Percentiles rank a stretch among this genome's conserved stretches.
These are phyloP conservation scores for Limenitis camilla DNA, from an alignment of 2,888 invertebrate species.

Conservation along the genomic window DNA sequence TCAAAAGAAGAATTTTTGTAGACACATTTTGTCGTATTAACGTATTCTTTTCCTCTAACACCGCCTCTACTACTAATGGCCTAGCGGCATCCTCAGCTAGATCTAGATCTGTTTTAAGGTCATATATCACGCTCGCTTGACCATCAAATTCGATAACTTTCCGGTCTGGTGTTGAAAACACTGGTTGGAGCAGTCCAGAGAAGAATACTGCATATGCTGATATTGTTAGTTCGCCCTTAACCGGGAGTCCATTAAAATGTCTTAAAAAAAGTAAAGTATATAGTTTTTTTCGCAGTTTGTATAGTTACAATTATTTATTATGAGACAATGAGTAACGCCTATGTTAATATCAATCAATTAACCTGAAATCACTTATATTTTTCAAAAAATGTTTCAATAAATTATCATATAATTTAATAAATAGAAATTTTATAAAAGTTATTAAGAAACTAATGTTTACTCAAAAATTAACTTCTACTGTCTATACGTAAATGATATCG, in stretches of 20 bases:
- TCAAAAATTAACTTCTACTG: no score
- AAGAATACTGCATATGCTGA: conserved; percentile 89
- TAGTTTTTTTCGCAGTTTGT: no score
- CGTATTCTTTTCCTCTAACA: conserved; percentile 92
- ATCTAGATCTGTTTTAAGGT: conserved; percentile 82
- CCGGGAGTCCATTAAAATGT: conserved; percentile 89
- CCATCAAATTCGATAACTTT: conserved; percentile 81
- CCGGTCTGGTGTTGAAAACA: conserved; percentile 81
- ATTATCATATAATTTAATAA: no score
- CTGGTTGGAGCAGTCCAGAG: conserved; percentile 85
- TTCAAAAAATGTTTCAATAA: background rate
- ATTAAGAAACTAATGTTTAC: no score
- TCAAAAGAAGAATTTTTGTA: conserved; percentile 75
- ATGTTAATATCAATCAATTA: no score
- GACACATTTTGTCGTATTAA: conserved; percentile 87
- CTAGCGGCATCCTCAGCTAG: conserved; percentile 85
- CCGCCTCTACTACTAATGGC: conserved; percentile 88
- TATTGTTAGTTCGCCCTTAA: conserved; percentile 88
- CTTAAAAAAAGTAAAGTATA: conserved; percentile 49
- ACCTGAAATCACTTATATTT: background rate
- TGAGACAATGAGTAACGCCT: no score
- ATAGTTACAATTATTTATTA: no score
- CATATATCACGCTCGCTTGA: conserved; percentile 80
- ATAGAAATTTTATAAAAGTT: no score
- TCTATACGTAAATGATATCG: no score